Conservation (phyloP, 2,113 vertebrate genomes). For the Etheostoma spectabile region DNA sequence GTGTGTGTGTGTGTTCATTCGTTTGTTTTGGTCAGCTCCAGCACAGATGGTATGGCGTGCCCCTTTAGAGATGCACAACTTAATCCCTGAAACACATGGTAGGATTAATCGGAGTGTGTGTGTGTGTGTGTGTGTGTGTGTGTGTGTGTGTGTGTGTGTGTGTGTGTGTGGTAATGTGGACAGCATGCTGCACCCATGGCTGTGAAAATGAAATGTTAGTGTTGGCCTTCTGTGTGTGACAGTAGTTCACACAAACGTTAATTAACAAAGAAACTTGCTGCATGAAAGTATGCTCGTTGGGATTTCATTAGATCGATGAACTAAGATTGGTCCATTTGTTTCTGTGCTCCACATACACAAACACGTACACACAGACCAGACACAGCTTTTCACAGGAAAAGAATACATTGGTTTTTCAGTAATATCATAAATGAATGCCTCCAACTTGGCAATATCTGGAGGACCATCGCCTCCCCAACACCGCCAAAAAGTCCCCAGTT, state of each 20-base stretch:
- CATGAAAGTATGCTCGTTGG: background rate
- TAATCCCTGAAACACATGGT: conserved; percentile 75
- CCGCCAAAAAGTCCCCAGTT: no score
- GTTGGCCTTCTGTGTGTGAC: no score
- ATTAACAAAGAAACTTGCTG: no score
- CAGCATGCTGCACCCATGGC: no score
- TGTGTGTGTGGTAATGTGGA: no score
- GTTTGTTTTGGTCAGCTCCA: conserved; percentile 37
- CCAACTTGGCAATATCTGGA: no score
- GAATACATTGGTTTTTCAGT: background rate
- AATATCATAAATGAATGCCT: background rate
- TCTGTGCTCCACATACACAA: background rate
- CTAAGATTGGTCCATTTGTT: background rate
- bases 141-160: conserved; percentile 12
- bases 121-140: conserved; percentile 27
- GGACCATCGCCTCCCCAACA: no score
- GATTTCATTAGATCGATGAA: background rate
- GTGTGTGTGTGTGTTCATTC: conserved; percentile 5
- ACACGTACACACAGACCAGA: no score
- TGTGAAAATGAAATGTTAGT: no score
- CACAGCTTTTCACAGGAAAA: background rate
- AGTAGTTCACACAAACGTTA: no score
- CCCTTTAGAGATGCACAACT: conserved; percentile 58
- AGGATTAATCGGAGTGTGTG: conserved; percentile 40
- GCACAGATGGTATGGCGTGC: conserved; percentile 72